These are phyloP conservation scores for Percina caprodes DNA, from an alignment of 2,113 vertebrate species.

Conservation along the genomic window DNA sequence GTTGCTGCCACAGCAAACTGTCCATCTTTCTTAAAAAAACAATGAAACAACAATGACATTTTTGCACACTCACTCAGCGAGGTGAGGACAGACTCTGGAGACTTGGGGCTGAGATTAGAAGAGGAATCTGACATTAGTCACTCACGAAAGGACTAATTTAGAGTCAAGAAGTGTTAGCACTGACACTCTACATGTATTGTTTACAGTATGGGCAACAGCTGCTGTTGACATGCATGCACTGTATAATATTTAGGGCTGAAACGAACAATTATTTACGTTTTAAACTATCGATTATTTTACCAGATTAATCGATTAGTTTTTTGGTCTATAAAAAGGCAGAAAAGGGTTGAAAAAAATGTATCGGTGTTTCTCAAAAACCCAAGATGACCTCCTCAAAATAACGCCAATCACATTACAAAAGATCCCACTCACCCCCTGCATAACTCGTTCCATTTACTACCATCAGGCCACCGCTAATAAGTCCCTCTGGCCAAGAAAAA, in stretches of 20 bases:
- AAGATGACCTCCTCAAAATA: too few relatives aligned
- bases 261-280: too few relatives aligned
- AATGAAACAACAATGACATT: not conserved
- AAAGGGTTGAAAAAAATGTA: too few relatives aligned
- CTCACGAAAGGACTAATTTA: conserved; percentile 29
- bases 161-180: conserved; percentile 34
- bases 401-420: too few relatives aligned
- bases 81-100: conserved; percentile 22
- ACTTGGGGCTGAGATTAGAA: conserved; percentile 30
- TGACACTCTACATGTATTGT: conserved; percentile 30
- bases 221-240: conserved; percentile 36
- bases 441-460: too few relatives aligned
- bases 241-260: not conserved
- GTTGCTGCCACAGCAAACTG: not conserved
- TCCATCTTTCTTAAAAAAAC: not conserved
- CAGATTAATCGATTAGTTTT: too few relatives aligned
- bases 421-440: too few relatives aligned
- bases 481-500: too few relatives aligned
- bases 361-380: too few relatives aligned
- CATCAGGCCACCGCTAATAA: too few relatives aligned
- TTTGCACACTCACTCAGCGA: not conserved
- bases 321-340: too few relatives aligned
- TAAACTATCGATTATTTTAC: too few relatives aligned
- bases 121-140: conserved; percentile 54
- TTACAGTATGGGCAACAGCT: conserved; percentile 31